Conservation (phyloP, 2,113 vertebrate genomes). For the Delphinus delphis region DNA sequence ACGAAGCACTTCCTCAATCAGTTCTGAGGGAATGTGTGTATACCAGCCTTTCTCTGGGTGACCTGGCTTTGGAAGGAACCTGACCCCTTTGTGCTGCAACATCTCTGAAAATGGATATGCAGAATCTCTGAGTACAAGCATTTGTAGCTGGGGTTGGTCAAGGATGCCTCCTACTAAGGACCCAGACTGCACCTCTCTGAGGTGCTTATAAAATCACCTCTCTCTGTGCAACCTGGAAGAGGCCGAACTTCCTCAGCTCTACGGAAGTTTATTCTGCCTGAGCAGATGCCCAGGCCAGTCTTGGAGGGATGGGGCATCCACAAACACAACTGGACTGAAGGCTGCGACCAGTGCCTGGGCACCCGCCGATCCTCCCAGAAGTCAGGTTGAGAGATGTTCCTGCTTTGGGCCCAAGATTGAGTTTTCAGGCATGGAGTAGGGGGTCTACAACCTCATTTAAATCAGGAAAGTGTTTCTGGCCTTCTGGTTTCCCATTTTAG, state of each 20-base stretch:
- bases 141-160: not conserved
- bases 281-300: not conserved
- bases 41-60: not conserved
- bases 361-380: not conserved
- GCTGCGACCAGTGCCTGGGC: not conserved
- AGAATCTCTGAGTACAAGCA: not conserved
- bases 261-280: not conserved
- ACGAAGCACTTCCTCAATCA: not conserved
- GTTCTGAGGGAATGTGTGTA: not conserved
- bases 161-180: not conserved
- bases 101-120: not conserved
- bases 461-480: not conserved
- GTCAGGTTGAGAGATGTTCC: not conserved
- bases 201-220: not conserved
- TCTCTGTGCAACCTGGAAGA: not conserved
- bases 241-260: not conserved
- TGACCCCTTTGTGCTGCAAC: not conserved
- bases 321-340: not conserved
- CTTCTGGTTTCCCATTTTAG: constrained; percentile 24
- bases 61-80: not conserved
- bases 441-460: not conserved
- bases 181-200: not conserved
- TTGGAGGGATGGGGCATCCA: not conserved
- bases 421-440: not conserved
- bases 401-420: not conserved